Base-by-base conservation (phyloP, 2,888 invertebrate genomes). In the Dryocosmus kuriphilus region DNA sequence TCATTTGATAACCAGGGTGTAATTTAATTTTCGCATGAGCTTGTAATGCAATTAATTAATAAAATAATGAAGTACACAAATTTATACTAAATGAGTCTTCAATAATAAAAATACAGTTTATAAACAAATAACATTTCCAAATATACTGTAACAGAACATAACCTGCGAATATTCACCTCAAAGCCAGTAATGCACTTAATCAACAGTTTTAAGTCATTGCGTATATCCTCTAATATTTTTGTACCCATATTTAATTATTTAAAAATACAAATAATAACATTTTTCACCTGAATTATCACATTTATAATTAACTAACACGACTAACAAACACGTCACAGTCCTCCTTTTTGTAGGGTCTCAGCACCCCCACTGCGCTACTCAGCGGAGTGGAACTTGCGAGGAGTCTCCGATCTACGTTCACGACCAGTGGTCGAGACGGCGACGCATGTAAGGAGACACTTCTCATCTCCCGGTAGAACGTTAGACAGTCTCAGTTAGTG, bases 181-280 rank as follows among this genome's bases (percentile, higher is more conserved):
- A 89, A 91, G 57, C 86, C 89, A 67, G 89, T 90, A 67, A 91
- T 84, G 8, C 87, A 81, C 16, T 86, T 89, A 77, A 91, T 89
- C 75, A 91, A 84, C 19, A 89, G 83, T 80, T 90, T 91, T 9
- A 91, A 77, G 78, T 91, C 91, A 75, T 86, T 88, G 27, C 87
- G 87, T 81, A 91, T 90, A 74, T 91, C 90, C 35, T 81, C 86
- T 35, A 90, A 80, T 60, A 85, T 86, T 79, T 86, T 87, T 5
- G 91, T 89, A 41, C 86, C 88, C 90, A 90, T 90, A 55, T 81
- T 87, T 38, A 9, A 75, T 38, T 35, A 74, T 38, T 78, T 63
- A 22, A 35, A 75, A 0, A 32, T 0, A 35, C 35, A 9, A 30
- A 32, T 35, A 3, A 32, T 22, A 32, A 19, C 63, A 63, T 63